Percentiles rank a stretch among this genome's conserved stretches.
Evolutionary conservation across 1,140 invertebrate genomes (phyloP).

Genomic region (Acromyrmex echinatior): DNA sequence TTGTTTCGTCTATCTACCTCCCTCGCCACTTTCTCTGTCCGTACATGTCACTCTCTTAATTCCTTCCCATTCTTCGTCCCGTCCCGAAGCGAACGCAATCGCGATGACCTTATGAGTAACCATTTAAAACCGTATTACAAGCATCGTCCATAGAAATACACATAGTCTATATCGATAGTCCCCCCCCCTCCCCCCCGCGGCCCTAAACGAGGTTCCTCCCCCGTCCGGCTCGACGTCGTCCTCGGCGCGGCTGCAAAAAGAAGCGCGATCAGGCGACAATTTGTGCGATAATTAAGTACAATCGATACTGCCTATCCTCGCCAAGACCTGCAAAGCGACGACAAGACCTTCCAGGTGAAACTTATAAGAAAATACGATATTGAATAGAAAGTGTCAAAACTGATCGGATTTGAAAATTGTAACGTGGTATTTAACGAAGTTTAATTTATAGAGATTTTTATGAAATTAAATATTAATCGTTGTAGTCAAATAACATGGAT

Average conservation of each 20-base stretch:
- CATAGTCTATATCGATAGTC: constrained; percentile 61
- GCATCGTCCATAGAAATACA: constrained; percentile 70
- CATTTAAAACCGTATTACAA: constrained; percentile 65
- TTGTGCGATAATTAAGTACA: constrained; percentile 55
- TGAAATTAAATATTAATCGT: not conserved
- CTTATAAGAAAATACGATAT: not conserved
- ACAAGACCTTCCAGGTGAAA: constrained; percentile 4
- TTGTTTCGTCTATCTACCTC: constrained; percentile 64
- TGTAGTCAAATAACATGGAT: not conserved
- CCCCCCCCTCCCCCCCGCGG: not conserved
- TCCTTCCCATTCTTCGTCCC: not conserved
- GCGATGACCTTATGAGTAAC: constrained; percentile 52
- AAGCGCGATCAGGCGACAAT: constrained; percentile 13
- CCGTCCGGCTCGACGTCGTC: constrained; percentile 12
- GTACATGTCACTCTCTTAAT: not conserved
- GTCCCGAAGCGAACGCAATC: constrained; percentile 12
- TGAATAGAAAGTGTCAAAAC: not conserved
- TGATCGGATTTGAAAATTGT: not conserved
- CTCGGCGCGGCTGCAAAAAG: not conserved
- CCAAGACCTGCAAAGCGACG: not conserved
- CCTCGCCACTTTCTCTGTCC: not conserved
- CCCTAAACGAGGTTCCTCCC: not conserved
- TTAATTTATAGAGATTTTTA: constrained; percentile 14
- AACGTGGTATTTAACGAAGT: not conserved
- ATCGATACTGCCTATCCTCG: constrained; percentile 13